A percentile compares a stretch with the other conserved stretches of the same genome.
phyloP scores from a whole-genome alignment of 2,797 vertebrate genomes.

The Gephyroberyx darwinii region DNA sequence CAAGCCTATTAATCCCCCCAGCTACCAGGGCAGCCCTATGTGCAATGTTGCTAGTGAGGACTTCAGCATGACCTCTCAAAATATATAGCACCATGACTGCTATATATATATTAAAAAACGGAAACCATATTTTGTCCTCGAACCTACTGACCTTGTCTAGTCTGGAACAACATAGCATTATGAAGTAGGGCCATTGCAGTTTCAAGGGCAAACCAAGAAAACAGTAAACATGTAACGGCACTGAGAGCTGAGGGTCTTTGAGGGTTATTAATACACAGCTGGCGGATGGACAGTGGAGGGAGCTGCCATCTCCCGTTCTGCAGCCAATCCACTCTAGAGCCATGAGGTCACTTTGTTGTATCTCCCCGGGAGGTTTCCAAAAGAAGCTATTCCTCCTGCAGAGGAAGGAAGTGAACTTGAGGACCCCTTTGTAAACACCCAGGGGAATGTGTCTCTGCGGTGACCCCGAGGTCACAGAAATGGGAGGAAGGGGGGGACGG shows the following conservation, averaged over 20 bases:
- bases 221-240: conserved; percentile 24
- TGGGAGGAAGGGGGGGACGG: neutral
- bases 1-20: neutral
- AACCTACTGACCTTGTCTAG: conserved; percentile 40
- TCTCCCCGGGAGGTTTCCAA: conserved; percentile 61
- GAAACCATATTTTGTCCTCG: conserved; percentile 29
- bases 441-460: conserved; percentile 38
- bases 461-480: conserved; percentile 50
- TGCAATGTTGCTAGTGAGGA: neutral
- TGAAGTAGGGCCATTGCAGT: conserved; percentile 44
- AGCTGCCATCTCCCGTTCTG: conserved; percentile 50
- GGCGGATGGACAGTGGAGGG: conserved; percentile 48
- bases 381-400: conserved; percentile 56
- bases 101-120: conserved; percentile 30
- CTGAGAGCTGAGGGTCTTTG: conserved; percentile 23
- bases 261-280: conserved; percentile 62
- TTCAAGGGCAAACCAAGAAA: conserved; percentile 62
- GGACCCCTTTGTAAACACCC: conserved; percentile 61
- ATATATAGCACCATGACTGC: conserved; percentile 16
- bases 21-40: neutral
- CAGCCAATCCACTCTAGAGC: conserved; percentile 38
- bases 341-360: conserved; percentile 63
- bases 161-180: conserved; percentile 40
- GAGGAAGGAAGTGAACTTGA: conserved; percentile 70
- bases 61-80: conserved; percentile 2